Conservation (phyloP, 2,888 invertebrate species). For the Parnassius mnemosyne region DNA sequence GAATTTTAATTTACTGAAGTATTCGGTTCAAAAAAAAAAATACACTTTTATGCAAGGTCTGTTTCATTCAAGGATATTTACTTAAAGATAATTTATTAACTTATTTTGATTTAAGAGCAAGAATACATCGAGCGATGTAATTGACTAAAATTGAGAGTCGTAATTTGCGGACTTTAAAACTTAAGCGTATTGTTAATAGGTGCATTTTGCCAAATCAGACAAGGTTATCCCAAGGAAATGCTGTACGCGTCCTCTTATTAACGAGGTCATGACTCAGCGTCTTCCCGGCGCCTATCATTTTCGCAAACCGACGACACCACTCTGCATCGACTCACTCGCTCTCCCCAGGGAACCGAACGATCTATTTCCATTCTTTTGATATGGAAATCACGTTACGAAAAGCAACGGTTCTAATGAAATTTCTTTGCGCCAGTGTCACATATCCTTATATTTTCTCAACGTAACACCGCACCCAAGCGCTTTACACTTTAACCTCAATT, state of each 20-base stretch:
- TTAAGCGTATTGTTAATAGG: slow-evolving; percentile 29
- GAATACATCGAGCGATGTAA: slow-evolving; percentile 21
- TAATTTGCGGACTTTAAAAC: slow-evolving; percentile 15
- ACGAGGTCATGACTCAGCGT: slow-evolving; percentile 70
- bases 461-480: background rate
- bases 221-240: slow-evolving; percentile 39
- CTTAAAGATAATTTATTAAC: slow-evolving; percentile 22
- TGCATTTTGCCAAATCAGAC: slow-evolving; percentile 33
- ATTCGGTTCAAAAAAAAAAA: too few species aligned
- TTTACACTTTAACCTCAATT: background rate
- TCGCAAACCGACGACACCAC: slow-evolving; percentile 42
- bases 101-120: slow-evolving; percentile 26
- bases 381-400: slow-evolving; percentile 27
- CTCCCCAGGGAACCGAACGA: slow-evolving; percentile 43
- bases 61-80: slow-evolving; percentile 12
- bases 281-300: slow-evolving; percentile 61
- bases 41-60: background rate
- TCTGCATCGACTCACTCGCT: slow-evolving; percentile 39
- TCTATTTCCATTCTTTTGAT: slow-evolving; percentile 50
- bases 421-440: slow-evolving; percentile 12
- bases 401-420: slow-evolving; percentile 23
- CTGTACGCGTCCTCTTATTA: slow-evolving; percentile 45
- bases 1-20: too few species aligned
- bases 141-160: slow-evolving; percentile 12
- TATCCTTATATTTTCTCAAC: slow-evolving; percentile 1